Conservation (phyloP, 2,888 invertebrate genomes). For the Leucoptera coffeella region DNA sequence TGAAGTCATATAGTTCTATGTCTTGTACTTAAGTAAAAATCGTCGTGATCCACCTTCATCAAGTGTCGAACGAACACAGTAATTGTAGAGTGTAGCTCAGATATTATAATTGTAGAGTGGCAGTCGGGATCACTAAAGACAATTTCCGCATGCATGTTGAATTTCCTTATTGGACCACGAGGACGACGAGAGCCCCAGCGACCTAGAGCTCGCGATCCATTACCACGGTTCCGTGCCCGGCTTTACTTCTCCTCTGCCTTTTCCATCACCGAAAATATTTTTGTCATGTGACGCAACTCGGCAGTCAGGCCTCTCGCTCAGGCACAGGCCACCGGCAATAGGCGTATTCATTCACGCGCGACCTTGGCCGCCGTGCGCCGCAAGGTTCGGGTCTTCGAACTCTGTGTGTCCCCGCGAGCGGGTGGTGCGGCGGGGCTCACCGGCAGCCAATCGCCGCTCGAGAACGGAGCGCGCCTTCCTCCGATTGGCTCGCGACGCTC, state of each 20-base stretch:
- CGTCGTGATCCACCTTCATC: no score
- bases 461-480: slow-evolving; percentile 31
- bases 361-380: slow-evolving; percentile 80
- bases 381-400: slow-evolving; percentile 83
- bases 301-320: slow-evolving; percentile 31
- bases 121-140: no score
- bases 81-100: no score
- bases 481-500: slow-evolving; percentile 35
- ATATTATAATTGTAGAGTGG: no score
- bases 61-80: no score
- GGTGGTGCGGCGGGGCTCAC: no score
- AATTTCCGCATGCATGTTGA: no score
- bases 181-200: slow-evolving; percentile 27
- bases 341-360: slow-evolving; percentile 51
- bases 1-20: no score
- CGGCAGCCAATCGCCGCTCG: no score
- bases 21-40: no score
- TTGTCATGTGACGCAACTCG: slow-evolving; percentile 48
- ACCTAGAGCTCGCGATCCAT: slow-evolving; percentile 39
- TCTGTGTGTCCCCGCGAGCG: slow-evolving; percentile 28
- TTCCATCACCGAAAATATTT: slow-evolving; percentile 54
- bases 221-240: slow-evolving; percentile 47
- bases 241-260: slow-evolving; percentile 28
- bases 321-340: slow-evolving; percentile 18
- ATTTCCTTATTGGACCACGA: no score